phyloP scores from a whole-genome alignment of 92 coral and sea anemone species.

The Zoanthus gigantus region DNA sequence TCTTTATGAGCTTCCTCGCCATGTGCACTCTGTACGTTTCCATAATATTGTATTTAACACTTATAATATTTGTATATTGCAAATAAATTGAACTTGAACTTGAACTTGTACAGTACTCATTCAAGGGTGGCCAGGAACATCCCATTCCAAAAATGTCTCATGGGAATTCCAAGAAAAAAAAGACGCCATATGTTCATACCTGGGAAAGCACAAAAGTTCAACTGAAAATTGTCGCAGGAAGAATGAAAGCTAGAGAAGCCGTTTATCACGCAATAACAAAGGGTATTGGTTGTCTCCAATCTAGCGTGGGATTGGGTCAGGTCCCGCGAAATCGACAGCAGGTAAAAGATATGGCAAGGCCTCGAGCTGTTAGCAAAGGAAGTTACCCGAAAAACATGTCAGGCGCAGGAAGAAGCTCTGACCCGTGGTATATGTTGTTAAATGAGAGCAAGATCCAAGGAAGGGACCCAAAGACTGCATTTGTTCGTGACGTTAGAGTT shows the following conservation, averaged over 20 bases:
- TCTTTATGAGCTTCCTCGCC: too few relatives aligned
- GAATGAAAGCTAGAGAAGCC: slow-evolving; percentile 56
- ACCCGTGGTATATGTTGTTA: slow-evolving; percentile 70
- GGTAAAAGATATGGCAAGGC: slow-evolving; percentile 58
- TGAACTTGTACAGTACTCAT: slow-evolving; percentile 69
- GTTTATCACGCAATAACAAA: slow-evolving; percentile 45
- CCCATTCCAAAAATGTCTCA: slow-evolving; percentile 44
- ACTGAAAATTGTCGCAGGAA: slow-evolving; percentile 33
- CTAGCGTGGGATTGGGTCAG: slow-evolving; percentile 66
- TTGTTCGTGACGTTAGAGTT: slow-evolving; percentile 73
- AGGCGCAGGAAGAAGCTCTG: slow-evolving; percentile 34
- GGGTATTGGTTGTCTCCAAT: slow-evolving; percentile 26
- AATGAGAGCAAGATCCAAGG: slow-evolving; percentile 63
- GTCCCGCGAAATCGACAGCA: slow-evolving; percentile 70
- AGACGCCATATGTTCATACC: slow-evolving; percentile 56
- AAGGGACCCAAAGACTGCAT: slow-evolving; percentile 57
- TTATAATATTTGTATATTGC: too few relatives aligned
- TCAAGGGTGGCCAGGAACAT: slow-evolving; percentile 69
- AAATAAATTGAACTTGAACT: too few relatives aligned
- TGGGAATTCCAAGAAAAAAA: slow-evolving; percentile 59
- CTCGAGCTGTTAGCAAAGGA: not conserved
- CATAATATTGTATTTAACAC: too few relatives aligned
- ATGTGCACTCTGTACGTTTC: too few relatives aligned
- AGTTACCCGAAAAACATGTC: slow-evolving; percentile 18
- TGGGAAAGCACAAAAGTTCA: slow-evolving; percentile 70